Percentiles rank a stretch among this genome's conserved stretches.
Conservation (phyloP, 1,140 invertebrate species). For the Leucophenga varia region DNA sequence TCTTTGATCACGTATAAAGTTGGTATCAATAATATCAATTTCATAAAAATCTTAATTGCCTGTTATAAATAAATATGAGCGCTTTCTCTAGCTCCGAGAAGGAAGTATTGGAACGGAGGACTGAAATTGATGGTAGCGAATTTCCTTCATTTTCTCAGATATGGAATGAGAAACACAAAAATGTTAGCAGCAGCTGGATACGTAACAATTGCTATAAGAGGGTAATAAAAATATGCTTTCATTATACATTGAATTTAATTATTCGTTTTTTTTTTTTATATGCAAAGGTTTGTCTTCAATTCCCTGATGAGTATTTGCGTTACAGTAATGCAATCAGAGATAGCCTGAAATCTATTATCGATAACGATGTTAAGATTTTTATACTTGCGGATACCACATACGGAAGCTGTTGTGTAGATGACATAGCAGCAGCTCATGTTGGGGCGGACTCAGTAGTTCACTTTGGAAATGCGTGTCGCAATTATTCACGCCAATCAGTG, state of each 20-base stretch:
- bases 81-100: conserved; percentile 46
- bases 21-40: too few relatives aligned
- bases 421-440: conserved; percentile 81
- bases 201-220: conserved; percentile 64
- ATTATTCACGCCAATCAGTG: conserved; percentile 71
- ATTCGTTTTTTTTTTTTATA: conserved; percentile 27
- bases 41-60: too few relatives aligned
- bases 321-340: conserved; percentile 71
- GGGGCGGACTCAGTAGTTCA: conserved; percentile 83
- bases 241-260: background rate
- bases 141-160: too few relatives aligned
- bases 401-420: conserved; percentile 94
- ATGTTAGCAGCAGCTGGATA: conserved; percentile 69
- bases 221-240: conserved; percentile 57
- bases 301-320: conserved; percentile 79
- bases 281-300: conserved; percentile 86
- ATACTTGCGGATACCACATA: conserved; percentile 92
- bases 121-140: conserved; percentile 24
- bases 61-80: too few relatives aligned
- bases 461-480: conserved; percentile 87
- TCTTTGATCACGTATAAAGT: too few relatives aligned
- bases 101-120: conserved; percentile 33
- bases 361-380: conserved; percentile 63
- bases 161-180: conserved; percentile 58
- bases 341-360: conserved; percentile 60